Base-by-base conservation (phyloP, 2,888 invertebrate species). In the Apeira syringaria region DNA sequence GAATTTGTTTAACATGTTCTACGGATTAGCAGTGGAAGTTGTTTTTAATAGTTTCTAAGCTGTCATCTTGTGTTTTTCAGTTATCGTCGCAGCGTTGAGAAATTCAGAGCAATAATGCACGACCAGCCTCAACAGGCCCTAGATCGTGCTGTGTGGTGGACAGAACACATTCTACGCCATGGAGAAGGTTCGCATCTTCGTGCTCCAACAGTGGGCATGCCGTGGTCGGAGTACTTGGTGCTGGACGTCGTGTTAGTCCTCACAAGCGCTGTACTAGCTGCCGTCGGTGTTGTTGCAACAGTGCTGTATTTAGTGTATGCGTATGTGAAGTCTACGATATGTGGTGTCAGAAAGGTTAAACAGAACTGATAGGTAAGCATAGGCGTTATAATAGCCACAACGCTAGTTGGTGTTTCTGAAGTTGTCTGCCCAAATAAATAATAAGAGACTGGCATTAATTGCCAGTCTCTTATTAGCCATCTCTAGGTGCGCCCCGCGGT, bases 61-160 rank as follows among this genome's bases (percentile, higher is more conserved):
- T 15, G 2, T 2, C 2, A 15, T 3, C 15, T 15, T 3, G 15
- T 4, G 7, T 12, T 1, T 30, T 27, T 4, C 43, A 43, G 43
- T 10, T 43, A 37, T 6, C 32, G 33, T 1, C 13, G 28, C 11
- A 44, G 38, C 25, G 33, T 44, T 1, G 17, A 11, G 2, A 24
- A 22, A 1, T 37, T 37, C 7, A 28, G 44, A 1, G 5, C 33
- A 6, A 6, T 44, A 12, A 29, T 44, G 33, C 9, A 40, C 25
- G 53, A 53, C 22, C 50, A 50, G 41, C 43, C 45, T 0, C 36
- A 41, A n/a, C 5, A 13, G 2, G 48, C 50, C 1, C 15, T 53
- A 8, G 35, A 50, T 6, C 76, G 80, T 4, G 82, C 84, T 0
- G 60, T 87, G 7, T 87, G 85, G 84, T 89, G 88, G 88, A 80